Conservation (phyloP, 2,888 invertebrate genomes). For the Ophonus ardosiacus region DNA sequence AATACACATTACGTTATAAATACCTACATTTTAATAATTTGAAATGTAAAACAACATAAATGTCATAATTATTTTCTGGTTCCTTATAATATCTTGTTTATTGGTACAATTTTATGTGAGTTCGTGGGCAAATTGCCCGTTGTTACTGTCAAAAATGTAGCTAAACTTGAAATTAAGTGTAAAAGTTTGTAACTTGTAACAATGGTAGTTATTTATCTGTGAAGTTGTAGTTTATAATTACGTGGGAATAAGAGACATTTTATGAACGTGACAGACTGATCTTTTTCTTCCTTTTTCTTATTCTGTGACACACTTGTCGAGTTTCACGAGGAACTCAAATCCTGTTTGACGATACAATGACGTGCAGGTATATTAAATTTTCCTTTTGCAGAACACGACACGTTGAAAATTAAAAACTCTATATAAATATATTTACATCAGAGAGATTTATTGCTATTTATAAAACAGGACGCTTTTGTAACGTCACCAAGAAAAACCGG, state of each 20-base stretch:
- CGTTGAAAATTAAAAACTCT: slow-evolving; percentile 29
- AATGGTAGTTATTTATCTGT: slow-evolving; percentile 18
- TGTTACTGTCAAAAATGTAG: slow-evolving; percentile 31
- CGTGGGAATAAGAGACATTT: background rate
- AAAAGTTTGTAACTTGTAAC: slow-evolving; percentile 6
- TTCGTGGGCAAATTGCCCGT: slow-evolving; percentile 2
- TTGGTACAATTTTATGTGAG: background rate
- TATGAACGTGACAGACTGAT: background rate
- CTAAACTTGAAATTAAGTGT: slow-evolving; percentile 12
- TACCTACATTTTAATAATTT: background rate
- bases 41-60: background rate
- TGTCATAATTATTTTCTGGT: background rate
- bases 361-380: slow-evolving; percentile 36
- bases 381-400: background rate
- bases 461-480: background rate
- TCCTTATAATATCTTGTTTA: background rate
- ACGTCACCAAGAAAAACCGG: background rate
- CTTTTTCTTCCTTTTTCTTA: background rate
- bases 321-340: slow-evolving; percentile 22
- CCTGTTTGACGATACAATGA: slow-evolving; percentile 33
- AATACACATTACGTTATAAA: too few species aligned
- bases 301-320: slow-evolving; percentile 23
- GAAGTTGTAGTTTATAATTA: slow-evolving; percentile 25
- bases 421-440: slow-evolving; percentile 16
- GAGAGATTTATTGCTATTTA: background rate